Conservation (phyloP, 2,888 invertebrate species). For the Hecatera dysodea region DNA sequence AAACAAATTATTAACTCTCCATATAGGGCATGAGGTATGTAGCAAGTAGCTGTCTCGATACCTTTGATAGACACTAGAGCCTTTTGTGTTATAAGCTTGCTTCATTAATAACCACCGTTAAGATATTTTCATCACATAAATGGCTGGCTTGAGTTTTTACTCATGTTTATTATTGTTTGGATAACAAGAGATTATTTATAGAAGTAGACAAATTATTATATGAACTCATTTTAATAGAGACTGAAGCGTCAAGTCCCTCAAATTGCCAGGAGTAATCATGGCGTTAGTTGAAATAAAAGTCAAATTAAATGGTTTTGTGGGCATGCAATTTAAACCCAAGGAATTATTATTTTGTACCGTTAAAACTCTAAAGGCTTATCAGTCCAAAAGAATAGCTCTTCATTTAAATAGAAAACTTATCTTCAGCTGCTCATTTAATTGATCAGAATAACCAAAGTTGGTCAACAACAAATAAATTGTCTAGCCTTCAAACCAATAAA, state of each 20-base stretch:
- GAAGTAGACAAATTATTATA: conserved; percentile 24
- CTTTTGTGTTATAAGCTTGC: conserved; percentile 76
- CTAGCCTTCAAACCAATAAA: conserved; percentile 28
- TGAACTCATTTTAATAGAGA: conserved; percentile 16
- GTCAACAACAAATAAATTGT: conserved; percentile 10
- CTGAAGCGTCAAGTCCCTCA: background rate
- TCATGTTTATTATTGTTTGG: conserved; percentile 62
- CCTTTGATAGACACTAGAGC: conserved; percentile 75
- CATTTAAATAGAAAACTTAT: background rate
- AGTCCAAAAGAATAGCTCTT: background rate
- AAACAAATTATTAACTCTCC: conserved; percentile 86
- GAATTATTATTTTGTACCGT: no score
- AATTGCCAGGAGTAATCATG: no score
- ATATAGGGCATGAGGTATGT: conserved; percentile 78
- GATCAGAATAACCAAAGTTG: background rate
- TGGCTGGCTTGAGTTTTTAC: conserved; percentile 78
- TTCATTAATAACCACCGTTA: conserved; percentile 80
- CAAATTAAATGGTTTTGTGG: background rate
- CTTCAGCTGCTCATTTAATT: conserved; percentile 11
- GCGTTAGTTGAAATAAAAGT: no score
- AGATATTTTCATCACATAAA: conserved; percentile 75
- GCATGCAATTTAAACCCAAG: no score
- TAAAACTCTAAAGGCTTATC: no score
- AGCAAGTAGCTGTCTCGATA: conserved; percentile 75
- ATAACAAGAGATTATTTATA: conserved; percentile 51